Evolutionary conservation across 2,888 invertebrate species (phyloP).

Genomic region (Busseola fusca): DNA sequence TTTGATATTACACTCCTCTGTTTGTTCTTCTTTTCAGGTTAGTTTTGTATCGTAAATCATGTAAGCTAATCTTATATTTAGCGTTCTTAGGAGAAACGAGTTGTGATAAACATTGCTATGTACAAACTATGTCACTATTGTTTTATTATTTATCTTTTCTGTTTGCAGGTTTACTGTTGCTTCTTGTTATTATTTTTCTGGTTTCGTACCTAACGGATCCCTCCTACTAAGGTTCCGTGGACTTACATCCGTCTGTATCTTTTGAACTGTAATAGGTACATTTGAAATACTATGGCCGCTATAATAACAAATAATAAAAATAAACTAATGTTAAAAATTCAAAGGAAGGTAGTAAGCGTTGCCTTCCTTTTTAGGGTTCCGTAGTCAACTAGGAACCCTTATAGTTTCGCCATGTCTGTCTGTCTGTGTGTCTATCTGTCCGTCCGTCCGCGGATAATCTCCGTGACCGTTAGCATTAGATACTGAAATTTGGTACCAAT

Average conservation of each 20-base stretch:
- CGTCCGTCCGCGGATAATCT: no score
- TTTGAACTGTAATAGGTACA: background rate
- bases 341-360: background rate
- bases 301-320: background rate
- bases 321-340: background rate
- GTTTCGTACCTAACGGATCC: background rate
- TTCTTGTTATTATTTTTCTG: background rate
- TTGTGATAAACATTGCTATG: slow-evolving; percentile 30
- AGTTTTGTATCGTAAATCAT: slow-evolving; percentile 54
- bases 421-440: no score
- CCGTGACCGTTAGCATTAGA: no score
- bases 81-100: slow-evolving; percentile 43
- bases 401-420: no score
- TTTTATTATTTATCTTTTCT: slow-evolving; percentile 33
- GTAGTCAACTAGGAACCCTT: no score
- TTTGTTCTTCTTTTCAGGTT: slow-evolving; percentile 42
- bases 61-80: slow-evolving; percentile 54
- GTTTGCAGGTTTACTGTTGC: slow-evolving; percentile 12
- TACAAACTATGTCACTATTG: slow-evolving; percentile 30
- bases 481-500: no score
- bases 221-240: background rate
- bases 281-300: background rate
- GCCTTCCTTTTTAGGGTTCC: no score
- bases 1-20: slow-evolving; percentile 53
- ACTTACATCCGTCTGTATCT: background rate